A percentile compares a stretch with the other conserved stretches of the same genome.
phyloP scores from a whole-genome alignment of 1,140 invertebrate species.

The Bombus sylvicola region DNA sequence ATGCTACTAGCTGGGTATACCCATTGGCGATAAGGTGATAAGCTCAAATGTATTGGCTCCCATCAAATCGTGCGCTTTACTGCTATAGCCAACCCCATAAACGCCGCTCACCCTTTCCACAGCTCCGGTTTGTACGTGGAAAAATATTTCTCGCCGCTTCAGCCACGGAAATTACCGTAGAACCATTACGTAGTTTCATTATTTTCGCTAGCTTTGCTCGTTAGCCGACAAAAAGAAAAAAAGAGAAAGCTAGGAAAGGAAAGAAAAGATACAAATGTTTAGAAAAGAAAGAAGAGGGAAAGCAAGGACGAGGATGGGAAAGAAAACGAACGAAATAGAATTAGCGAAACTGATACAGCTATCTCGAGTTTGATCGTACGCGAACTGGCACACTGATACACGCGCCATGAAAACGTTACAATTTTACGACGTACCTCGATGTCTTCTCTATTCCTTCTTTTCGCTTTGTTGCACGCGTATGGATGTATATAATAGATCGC shows the following conservation, averaged over 20 bases:
- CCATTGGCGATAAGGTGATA: constrained; percentile 82
- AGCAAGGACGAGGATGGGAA: too few relatives aligned
- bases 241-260: not conserved
- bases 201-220: not conserved
- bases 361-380: not conserved
- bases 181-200: not conserved
- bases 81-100: constrained; percentile 76
- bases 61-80: constrained; percentile 82
- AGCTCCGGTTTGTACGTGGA: constrained; percentile 24
- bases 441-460: not conserved
- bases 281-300: not conserved
- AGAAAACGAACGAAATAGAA: not conserved
- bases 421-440: not conserved
- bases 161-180: not conserved
- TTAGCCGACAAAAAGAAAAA: not conserved
- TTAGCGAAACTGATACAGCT: not conserved
- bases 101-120: constrained; percentile 68
- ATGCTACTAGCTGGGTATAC: constrained; percentile 73
- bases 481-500: constrained; percentile 5
- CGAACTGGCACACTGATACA: not conserved
- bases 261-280: not conserved
- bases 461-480: not conserved
- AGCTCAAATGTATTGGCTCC: constrained; percentile 82
- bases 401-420: not conserved
- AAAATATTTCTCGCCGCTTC: constrained; percentile 28